Evolutionary conservation across 2,888 invertebrate genomes (phyloP), one percentile per base, ranked within the genome.

Genomic region (Coremacera marginata): DNA sequence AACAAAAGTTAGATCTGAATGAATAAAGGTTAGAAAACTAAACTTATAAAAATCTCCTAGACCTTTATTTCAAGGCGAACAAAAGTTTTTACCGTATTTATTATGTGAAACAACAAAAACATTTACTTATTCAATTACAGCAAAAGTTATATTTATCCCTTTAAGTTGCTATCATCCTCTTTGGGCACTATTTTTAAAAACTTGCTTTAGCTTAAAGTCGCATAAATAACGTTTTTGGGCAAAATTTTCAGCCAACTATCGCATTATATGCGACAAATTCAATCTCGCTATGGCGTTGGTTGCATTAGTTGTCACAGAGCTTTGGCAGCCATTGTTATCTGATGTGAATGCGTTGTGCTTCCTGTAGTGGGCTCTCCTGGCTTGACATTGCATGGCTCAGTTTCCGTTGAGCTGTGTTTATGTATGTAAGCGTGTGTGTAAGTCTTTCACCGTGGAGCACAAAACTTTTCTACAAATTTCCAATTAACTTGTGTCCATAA

Each of bases 401-500:
- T 22, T 60, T 60, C 60, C 60, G 60, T 25, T 65, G 11, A 65
- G 19, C 34, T 57, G 19, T n/a, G 8, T 57, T 57, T 57, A 57
- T 57, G 9, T 57, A 25, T 25, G 57, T 9, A 19, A 57, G 19
- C 8, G 31, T 22, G 25, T 11, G 44, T 14, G 49, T 49, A 5
- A 14, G 16, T 22, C 5, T 25, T 55, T 37, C 77, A 52, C 74
- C 65, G 60, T 57, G 76, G 67, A 63, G 73, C 71, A 52, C 34
- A 75, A 79, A 80, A 78, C 44, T 80, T 80, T 77, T 31, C 71
- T 72, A 79, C 78, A 74, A 80, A 80, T 80, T 77, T 80, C 76
- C 80, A 80, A 80, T 80, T 80, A 80, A 78, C 78, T 80, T 77
- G 71, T 80, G 80, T 80, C 77, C 77, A 80, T 76, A 78, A 80